Evolutionary conservation across 64 coral and sea anemone species (phyloP).

Genomic region (Porites lutea): DNA sequence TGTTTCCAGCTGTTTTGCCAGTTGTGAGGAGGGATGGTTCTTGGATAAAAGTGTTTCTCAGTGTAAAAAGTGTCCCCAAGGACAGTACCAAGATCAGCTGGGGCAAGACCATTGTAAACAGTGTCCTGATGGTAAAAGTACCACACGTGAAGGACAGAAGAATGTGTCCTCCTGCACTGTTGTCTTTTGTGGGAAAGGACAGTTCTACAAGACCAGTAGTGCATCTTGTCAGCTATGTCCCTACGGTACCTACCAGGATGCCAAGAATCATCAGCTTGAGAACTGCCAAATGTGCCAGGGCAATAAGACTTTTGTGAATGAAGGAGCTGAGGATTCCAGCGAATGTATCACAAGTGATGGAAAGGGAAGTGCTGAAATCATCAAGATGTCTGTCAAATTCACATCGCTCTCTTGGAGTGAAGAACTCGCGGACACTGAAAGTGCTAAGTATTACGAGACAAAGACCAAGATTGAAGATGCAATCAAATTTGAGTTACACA

Average conservation of each 20-base stretch:
- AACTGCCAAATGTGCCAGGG: constrained; percentile 19
- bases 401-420: constrained; percentile 22
- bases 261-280: background rate
- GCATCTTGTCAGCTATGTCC: background rate
- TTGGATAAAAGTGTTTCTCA: background rate
- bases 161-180: background rate
- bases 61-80: constrained; percentile 35
- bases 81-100: constrained; percentile 27
- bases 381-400: constrained; percentile 19
- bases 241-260: constrained; percentile 37
- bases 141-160: background rate
- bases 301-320: background rate
- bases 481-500: constrained; percentile 19
- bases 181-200: constrained; percentile 1
- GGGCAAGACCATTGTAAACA: constrained; percentile 38
- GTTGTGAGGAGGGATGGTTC: background rate
- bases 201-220: background rate
- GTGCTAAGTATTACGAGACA: background rate
- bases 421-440: background rate
- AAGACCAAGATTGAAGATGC: constrained; percentile 1
- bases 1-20: constrained; percentile 16
- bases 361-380: background rate
- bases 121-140: constrained; percentile 29
- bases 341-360: background rate
- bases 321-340: constrained; percentile 11